phyloP scores from a whole-genome alignment of 2,113 vertebrate species.

The Desmodus rotundus region DNA sequence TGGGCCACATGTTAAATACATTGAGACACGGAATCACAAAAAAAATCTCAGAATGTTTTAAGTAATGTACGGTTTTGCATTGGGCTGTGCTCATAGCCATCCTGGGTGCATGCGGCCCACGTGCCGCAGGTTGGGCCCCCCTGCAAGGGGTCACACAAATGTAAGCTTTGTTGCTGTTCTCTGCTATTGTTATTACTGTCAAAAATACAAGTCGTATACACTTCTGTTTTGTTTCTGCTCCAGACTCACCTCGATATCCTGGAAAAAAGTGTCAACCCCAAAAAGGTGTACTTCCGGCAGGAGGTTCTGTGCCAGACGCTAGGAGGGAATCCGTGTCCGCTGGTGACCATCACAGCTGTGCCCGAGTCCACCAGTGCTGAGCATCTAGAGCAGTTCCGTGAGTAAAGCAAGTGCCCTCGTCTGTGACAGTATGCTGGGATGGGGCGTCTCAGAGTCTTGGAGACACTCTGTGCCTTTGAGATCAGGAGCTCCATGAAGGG shows the following conservation, averaged over 20 bases:
- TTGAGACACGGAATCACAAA: too few relatives aligned
- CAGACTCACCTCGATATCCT: slow-evolving; percentile 90
- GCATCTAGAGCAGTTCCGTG: slow-evolving; percentile 88
- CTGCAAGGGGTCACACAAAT: background rate
- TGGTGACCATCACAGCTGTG: slow-evolving; percentile 93
- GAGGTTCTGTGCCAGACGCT: slow-evolving; percentile 87
- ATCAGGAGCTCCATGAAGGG: background rate
- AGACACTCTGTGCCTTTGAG: background rate
- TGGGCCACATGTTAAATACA: too few relatives aligned
- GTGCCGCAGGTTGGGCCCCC: too few relatives aligned
- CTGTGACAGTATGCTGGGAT: background rate
- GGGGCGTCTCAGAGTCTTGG: background rate
- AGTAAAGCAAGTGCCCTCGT: slow-evolving; percentile 73
- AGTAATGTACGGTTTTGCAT: too few relatives aligned
- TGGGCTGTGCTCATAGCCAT: too few relatives aligned
- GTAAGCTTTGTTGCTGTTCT: background rate
- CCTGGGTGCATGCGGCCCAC: too few relatives aligned
- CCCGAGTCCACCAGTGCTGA: slow-evolving; percentile 81
- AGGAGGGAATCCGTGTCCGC: slow-evolving; percentile 88
- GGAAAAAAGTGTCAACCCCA: slow-evolving; percentile 80
- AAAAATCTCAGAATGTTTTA: too few relatives aligned
- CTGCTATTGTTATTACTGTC: background rate
- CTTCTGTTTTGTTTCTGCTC: slow-evolving; percentile 41
- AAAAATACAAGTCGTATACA: background rate
- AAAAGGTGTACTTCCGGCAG: slow-evolving; percentile 86